A percentile compares a stretch with the other conserved stretches of the same genome.
Conservation (phyloP, 2,797 vertebrate genomes). For the Syngnathus acus region DNA sequence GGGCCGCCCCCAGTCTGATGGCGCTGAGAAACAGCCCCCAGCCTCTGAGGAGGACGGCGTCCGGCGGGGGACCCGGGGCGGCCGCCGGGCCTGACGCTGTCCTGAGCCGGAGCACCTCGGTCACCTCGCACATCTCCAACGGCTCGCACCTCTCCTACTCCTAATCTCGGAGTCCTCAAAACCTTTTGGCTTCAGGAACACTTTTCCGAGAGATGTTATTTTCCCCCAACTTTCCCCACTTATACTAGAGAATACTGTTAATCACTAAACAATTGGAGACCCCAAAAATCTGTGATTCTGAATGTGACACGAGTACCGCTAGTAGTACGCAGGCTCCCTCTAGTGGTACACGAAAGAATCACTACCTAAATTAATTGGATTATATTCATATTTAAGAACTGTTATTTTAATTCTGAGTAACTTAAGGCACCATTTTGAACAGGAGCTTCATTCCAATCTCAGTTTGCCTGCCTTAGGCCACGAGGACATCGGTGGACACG, state of each 20-base stretch:
- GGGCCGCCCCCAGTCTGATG: constrained; percentile 71
- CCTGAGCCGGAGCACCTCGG: constrained; percentile 85
- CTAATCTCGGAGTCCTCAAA: constrained; percentile 43
- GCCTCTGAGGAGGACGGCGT: constrained; percentile 82
- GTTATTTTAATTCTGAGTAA: too few species aligned
- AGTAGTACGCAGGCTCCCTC: too few species aligned
- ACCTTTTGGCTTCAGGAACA: background rate
- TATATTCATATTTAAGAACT: too few species aligned
- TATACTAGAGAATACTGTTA: background rate
- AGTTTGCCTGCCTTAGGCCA: constrained; percentile 23
- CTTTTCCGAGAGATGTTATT: background rate
- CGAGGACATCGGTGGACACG: constrained; percentile 5
- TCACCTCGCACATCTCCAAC: constrained; percentile 88
- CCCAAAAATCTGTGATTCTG: too few species aligned
- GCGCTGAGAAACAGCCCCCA: constrained; percentile 87
- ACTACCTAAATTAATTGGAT: too few species aligned
- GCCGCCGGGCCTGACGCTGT: constrained; percentile 67
- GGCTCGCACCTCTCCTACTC: constrained; percentile 88
- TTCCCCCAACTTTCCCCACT: too few species aligned
- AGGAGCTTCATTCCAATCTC: constrained; percentile 49
- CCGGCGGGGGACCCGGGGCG: constrained; percentile 75
- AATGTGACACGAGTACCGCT: too few species aligned
- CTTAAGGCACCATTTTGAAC: constrained; percentile 19
- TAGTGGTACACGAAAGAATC: too few species aligned
- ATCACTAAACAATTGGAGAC: too few species aligned